Conservation (phyloP, 2,888 invertebrate species). For the Gymnoscelis rufifasciata region DNA sequence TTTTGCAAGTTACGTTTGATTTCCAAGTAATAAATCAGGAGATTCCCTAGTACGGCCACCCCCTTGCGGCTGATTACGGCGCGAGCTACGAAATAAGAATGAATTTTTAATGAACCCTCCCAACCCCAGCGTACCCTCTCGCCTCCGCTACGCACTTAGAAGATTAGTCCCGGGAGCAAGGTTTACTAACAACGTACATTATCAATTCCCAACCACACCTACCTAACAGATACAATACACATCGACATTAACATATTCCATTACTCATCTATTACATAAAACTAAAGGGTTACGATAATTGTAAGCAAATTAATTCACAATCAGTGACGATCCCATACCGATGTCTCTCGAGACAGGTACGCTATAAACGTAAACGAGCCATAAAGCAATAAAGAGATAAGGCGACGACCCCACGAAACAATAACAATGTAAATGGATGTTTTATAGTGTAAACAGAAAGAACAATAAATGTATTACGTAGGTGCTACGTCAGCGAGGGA, state of each 20-base stretch:
- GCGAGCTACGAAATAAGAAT: conserved; percentile 73
- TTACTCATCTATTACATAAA: conserved; percentile 5
- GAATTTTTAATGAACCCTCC: conserved; percentile 75
- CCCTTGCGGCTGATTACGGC: conserved; percentile 67
- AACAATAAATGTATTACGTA: conserved; percentile 65
- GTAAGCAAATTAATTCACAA: conserved; percentile 27
- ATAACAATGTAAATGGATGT: conserved; percentile 69
- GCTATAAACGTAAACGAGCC: conserved; percentile 49
- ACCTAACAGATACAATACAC: conserved; percentile 15
- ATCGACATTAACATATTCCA: conserved; percentile 12
- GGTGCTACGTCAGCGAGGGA: conserved; percentile 54
- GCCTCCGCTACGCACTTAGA: conserved; percentile 69
- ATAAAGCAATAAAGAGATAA: conserved; percentile 69
- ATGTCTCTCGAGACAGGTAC: conserved; percentile 33
- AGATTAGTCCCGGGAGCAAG: conserved; percentile 74
- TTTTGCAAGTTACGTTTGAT: conserved; percentile 22
- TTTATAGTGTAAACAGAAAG: conserved; percentile 76
- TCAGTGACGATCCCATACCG: conserved; percentile 25
- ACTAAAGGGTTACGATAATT: conserved; percentile 16
- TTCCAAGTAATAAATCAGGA: conserved; percentile 52
- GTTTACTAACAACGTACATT: conserved; percentile 54
- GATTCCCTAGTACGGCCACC: conserved; percentile 54
- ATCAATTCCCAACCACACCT: conserved; percentile 38
- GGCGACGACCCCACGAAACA: conserved; percentile 67
- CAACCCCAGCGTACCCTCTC: conserved; percentile 32